Conservation (phyloP, 2,113 vertebrate species). For the Pseudolaguvia tuberculata region DNA sequence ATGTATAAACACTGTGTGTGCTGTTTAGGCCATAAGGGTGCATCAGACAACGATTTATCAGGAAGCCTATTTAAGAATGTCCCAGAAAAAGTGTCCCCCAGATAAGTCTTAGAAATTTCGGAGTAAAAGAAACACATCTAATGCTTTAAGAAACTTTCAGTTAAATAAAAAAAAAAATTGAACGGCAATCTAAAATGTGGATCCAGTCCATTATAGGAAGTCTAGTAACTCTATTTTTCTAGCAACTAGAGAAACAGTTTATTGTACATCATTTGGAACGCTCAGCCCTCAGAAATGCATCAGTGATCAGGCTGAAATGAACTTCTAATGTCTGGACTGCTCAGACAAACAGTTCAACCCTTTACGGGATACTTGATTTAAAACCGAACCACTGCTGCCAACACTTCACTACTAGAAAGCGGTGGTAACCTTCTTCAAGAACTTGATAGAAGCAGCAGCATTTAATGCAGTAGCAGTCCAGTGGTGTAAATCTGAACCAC, state of each 20-base stretch:
- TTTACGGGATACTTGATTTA: constrained; percentile 1
- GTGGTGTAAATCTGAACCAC: constrained; percentile 10
- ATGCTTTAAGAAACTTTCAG: neutral
- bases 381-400: neutral
- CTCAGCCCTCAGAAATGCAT: neutral
- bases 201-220: neutral
- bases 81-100: neutral
- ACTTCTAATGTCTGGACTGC: neutral
- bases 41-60: neutral
- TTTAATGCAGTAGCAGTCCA: neutral
- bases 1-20: no score
- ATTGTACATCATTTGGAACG: neutral
- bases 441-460: neutral
- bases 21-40: no score
- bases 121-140: neutral
- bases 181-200: neutral
- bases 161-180: neutral
- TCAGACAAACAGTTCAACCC: neutral
- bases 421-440: neutral
- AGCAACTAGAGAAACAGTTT: neutral
- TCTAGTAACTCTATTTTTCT: neutral
- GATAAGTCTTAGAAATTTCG: neutral
- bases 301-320: neutral
- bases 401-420: neutral
- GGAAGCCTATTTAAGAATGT: neutral